These are phyloP conservation scores for Spatulosminthurus flaviceps DNA, from an alignment of 2,888 invertebrate genomes.

Conservation along the genomic window DNA sequence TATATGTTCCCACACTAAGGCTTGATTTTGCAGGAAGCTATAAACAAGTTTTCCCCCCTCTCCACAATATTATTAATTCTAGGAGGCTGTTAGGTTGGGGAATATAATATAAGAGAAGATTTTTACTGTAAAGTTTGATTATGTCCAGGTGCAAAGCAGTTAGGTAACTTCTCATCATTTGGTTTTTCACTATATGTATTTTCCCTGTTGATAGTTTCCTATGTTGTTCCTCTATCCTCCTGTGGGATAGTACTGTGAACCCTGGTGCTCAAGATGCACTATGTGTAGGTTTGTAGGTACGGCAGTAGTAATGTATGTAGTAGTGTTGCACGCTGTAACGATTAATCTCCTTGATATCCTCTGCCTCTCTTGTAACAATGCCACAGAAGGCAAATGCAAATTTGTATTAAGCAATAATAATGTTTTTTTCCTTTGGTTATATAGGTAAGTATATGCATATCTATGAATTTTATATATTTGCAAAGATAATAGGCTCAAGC, in stretches of 20 bases:
- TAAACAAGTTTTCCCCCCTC: slow-evolving; percentile 29
- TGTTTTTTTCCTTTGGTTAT: no score
- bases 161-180: slow-evolving; percentile 33
- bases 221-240: no score
- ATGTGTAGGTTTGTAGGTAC: no score
- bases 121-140: slow-evolving; percentile 1
- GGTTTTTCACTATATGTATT: no score
- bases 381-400: slow-evolving; percentile 15
- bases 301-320: neutral
- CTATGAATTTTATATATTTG: neutral
- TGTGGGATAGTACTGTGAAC: no score
- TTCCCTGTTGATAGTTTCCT: no score
- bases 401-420: neutral
- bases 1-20: neutral
- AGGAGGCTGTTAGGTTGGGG: no score
- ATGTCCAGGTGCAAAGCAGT: slow-evolving; percentile 42
- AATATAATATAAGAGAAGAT: neutral
- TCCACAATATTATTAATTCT: neutral
- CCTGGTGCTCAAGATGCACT: no score
- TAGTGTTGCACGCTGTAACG: neutral
- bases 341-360: slow-evolving; percentile 2
- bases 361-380: neutral
- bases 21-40: slow-evolving; percentile 42
- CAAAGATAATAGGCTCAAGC: no score
- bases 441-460: neutral